phyloP scores from a whole-genome alignment of 1,140 invertebrate genomes.

The Drosophila equinoxialis region DNA sequence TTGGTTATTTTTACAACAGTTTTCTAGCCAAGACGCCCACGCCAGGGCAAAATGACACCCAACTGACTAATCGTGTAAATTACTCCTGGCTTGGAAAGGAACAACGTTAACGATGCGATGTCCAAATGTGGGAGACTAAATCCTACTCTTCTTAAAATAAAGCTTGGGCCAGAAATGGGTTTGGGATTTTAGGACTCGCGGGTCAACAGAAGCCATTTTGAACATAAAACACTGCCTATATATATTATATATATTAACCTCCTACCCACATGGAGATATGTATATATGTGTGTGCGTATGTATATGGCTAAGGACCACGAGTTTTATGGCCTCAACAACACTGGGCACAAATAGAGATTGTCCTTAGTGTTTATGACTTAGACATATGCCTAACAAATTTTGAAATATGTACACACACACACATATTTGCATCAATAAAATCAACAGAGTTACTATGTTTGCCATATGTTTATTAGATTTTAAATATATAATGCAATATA shows the following conservation, averaged over 20 bases:
- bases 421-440: constrained; percentile 44
- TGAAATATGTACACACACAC: constrained; percentile 31
- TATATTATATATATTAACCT: constrained; percentile 14
- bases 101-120: not conserved
- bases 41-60: not conserved
- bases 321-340: constrained; percentile 39
- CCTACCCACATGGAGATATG: not conserved
- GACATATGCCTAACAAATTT: constrained; percentile 19
- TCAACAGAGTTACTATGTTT: constrained; percentile 35
- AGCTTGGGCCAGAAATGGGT: not conserved
- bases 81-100: not conserved
- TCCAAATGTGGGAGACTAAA: not conserved
- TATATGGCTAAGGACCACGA: constrained; percentile 40
- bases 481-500: constrained; percentile 47
- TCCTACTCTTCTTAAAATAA: not conserved
- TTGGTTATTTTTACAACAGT: not conserved
- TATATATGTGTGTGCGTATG: not conserved
- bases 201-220: constrained; percentile 59
- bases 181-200: constrained; percentile 10
- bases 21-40: not conserved
- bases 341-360: constrained; percentile 5
- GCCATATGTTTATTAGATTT: constrained; percentile 62
- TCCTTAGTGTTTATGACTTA: constrained; percentile 12
- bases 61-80: constrained; percentile 1
- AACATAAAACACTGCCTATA: constrained; percentile 59